These are phyloP conservation scores for Labrus mixtus DNA, from an alignment of 2,113 vertebrate genomes.

Conservation along the genomic window DNA sequence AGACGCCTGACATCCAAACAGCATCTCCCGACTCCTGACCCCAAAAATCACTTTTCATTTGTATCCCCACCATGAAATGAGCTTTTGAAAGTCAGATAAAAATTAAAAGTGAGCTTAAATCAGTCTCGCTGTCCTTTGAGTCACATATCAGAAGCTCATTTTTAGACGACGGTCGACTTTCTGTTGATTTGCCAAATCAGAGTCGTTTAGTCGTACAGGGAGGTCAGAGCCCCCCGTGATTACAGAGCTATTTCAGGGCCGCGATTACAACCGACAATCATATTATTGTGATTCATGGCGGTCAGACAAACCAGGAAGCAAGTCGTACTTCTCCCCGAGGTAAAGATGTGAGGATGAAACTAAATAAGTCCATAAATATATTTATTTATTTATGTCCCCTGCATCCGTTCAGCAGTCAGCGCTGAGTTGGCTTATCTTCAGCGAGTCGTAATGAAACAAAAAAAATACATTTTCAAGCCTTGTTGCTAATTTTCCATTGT, in stretches of 20 bases:
- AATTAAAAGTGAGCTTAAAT: background rate
- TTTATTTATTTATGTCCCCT: background rate
- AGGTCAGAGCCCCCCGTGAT: conserved; percentile 5
- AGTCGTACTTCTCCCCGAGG: background rate
- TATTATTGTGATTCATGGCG: conserved; percentile 4
- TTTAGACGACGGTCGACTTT: background rate
- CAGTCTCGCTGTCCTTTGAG: background rate
- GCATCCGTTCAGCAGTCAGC: background rate
- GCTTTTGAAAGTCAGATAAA: background rate
- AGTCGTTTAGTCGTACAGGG: background rate
- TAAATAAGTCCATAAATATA: background rate
- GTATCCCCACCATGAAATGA: background rate
- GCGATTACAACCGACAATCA: background rate
- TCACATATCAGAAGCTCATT: background rate
- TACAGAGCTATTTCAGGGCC: background rate
- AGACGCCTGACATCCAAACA: background rate
- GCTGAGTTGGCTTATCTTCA: background rate
- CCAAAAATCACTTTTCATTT: conserved; percentile 5
- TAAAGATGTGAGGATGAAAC: background rate
- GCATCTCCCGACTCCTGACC: background rate
- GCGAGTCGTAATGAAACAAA: background rate
- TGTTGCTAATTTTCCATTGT: background rate
- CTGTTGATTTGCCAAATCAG: conserved; percentile 12
- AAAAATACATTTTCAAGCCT: background rate
- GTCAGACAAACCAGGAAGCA: background rate